Evolutionary conservation across 2,113 vertebrate species (phyloP), one percentile per base, ranked within the genome.

Genomic region (Perognathus longimembris): DNA sequence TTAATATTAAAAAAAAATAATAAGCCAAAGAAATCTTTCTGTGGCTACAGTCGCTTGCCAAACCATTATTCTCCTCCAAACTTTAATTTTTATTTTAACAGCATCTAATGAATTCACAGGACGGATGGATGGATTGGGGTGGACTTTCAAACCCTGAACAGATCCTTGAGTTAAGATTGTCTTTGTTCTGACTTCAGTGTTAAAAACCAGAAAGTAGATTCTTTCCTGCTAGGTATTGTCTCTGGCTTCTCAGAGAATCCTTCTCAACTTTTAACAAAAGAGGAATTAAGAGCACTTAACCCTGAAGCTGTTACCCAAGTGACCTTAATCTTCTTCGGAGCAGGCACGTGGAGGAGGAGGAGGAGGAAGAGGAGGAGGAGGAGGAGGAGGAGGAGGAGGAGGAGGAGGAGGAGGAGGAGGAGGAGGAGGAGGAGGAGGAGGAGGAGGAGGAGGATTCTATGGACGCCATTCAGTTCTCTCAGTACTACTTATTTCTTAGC

Each of bases 1-100:
- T 86, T 92, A 86, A 93, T 50, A 77, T 85, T 40, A n/a, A 64
- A 40, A n/a, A 18, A 73, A 79, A 93, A 94, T n/a, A n/a, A n/a
- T n/a, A n/a, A 87, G 80, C 21, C 50, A n/a, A 79, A 42, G 22
- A 74, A 57, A 12, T 61, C 22, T 76, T 88, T 85, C 7, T 20
- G 21, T 36, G 71, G 75, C 20, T 75, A 20, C 22, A 69, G 32
- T 88, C 84, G 34, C 87, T 50, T 70, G 59, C 67, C 67, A 77
- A 94, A 90, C 45, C 40, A 3, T 11, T 10, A 3, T 11, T 10
- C 50, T 45, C 54, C 21, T 94, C 42, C 54, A 42, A 71, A 69
- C 42, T 75, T 90, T 66, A 38, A 67, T 90, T 90, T 91, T 90
- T 54, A 85, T 18, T 85, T 78, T 75, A 38, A 89, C 66, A 24